These are phyloP conservation scores for Intellagama lesueurii DNA, from an alignment of 2,797 vertebrate species.

Conservation along the genomic window DNA sequence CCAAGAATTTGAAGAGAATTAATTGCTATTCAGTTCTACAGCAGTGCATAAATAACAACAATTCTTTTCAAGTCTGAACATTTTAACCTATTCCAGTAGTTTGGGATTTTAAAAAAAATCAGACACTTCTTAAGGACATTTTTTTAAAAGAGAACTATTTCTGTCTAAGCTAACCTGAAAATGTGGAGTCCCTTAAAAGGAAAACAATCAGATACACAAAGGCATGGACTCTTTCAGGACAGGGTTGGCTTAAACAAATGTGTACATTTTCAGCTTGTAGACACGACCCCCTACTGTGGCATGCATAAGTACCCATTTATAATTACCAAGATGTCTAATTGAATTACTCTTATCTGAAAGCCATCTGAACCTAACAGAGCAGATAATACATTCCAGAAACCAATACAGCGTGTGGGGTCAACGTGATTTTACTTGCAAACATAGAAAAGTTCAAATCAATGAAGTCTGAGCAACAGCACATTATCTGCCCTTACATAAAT, in stretches of 20 bases:
- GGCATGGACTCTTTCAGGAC: constrained; percentile 32
- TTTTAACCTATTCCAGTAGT: constrained; percentile 39
- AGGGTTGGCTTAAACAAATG: constrained; percentile 55
- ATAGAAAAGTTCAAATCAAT: constrained; percentile 77
- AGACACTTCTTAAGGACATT: constrained; percentile 1
- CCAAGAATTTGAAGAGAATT: not conserved
- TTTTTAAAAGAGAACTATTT: constrained; percentile 45
- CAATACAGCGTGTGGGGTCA: constrained; percentile 77
- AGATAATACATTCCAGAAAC: constrained; percentile 85
- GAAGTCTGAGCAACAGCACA: constrained; percentile 75
- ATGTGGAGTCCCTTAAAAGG: constrained; percentile 53
- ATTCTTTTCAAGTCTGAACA: constrained; percentile 32
- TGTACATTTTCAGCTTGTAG: constrained; percentile 58
- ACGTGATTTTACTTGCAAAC: constrained; percentile 78
- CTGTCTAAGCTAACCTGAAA: constrained; percentile 61
- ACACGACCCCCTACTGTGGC: constrained; percentile 73
- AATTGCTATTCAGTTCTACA: not conserved
- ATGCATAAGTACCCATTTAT: constrained; percentile 69
- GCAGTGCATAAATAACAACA: not conserved
- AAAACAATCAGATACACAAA: not conserved
- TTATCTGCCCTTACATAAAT: constrained; percentile 47
- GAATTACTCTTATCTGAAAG: constrained; percentile 82
- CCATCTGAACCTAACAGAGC: constrained; percentile 82
- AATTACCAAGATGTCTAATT: constrained; percentile 80
- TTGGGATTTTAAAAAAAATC: constrained; percentile 13